phyloP scores from a whole-genome alignment of 2,113 vertebrate species.

The Pelusios castaneus region DNA sequence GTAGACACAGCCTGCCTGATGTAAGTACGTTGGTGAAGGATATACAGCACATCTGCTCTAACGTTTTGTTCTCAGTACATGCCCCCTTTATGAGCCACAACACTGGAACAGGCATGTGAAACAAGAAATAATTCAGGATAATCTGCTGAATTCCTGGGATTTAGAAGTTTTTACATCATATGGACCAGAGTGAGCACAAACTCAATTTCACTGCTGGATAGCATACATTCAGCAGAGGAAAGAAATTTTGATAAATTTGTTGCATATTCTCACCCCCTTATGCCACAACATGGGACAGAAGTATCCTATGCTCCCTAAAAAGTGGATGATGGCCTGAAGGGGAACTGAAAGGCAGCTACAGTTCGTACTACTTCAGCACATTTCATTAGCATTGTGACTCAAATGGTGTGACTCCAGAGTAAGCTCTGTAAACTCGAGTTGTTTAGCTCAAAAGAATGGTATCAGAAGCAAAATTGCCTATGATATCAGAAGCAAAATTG shows the following conservation, averaged over 20 bases:
- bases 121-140: neutral
- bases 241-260: neutral
- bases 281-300: neutral
- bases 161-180: neutral
- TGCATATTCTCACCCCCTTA: fast-evolving
- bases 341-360: neutral
- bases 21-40: neutral
- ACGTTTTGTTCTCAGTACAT: neutral
- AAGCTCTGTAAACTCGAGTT: neutral
- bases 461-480: neutral
- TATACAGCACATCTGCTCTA: no score
- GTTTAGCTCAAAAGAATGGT: neutral
- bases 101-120: neutral
- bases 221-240: neutral
- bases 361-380: neutral
- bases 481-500: neutral
- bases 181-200: neutral
- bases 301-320: neutral
- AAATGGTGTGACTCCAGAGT: neutral
- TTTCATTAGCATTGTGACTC: neutral
- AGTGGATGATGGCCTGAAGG: neutral
- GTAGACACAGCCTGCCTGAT: no score
- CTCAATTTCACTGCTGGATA: neutral
- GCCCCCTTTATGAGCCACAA: neutral
- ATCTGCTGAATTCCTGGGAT: neutral